Base-by-base conservation (phyloP, 2,797 vertebrate genomes). In the Pangasius macronema region DNA sequence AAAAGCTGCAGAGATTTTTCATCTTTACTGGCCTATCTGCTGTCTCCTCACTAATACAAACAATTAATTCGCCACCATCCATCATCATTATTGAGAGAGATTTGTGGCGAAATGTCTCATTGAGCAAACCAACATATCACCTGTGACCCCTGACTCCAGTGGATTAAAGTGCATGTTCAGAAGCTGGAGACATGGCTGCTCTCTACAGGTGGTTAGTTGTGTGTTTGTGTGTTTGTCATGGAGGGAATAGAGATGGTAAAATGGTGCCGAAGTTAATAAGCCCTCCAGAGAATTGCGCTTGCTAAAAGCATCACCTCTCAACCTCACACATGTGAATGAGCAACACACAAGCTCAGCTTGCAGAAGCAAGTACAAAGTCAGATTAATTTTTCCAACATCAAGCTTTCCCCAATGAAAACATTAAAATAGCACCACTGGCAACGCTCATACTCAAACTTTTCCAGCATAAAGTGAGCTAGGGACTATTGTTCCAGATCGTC, bases 191-290 rank as follows among this genome's bases (percentile, higher is more conserved):
- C 80, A 46, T 76, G 83, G 80, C 30, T 87, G 36, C 73, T 76
- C 85, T 61, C 63, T 81, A 92, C 91, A 93, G 90, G 91, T 91
- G 90, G 88, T 86, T 90, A 88, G 93, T 89, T 90, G 88, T 46
- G 42, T 90, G 51, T 70, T 85, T 82, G 88, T 73, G 85, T 86
- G 85, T 68, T 16, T 72, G n/a, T 80, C 83, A 70, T 46, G 83
- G 79, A 81, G 79, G 67, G 18, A 81, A 79, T 55, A 83, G 85
- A 85, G 76, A 86, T 55, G 33, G 79, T 87, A 87, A 83, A 85
- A 88, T 87, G 57, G 82, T 73, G 70, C n/a, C 72, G 86, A 55
- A 59, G 88, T 77, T 95, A 95, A 95, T 94, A 91, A 95, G 94
- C 61, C 94, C 93, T 93, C 92, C 1, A n/a, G 90, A 93, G 93